Evolutionary conservation across 2,113 vertebrate species (phyloP), one percentile per base, ranked within the genome.

Genomic region (Chrysemys picta): DNA sequence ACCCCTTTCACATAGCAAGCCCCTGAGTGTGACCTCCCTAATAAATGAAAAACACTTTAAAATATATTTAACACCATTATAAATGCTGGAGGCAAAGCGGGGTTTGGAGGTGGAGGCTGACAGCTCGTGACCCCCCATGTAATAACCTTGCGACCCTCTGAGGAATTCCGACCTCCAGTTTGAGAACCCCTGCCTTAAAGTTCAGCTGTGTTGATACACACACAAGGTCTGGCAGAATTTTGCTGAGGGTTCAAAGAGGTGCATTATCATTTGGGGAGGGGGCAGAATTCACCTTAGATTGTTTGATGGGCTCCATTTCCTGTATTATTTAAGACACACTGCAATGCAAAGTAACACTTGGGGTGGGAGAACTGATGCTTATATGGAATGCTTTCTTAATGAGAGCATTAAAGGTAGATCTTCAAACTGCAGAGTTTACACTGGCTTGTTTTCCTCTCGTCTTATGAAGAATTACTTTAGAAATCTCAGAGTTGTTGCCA

Each of bases 241-340:
- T 0, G 24, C 84, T 2, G 16, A 57, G 57, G 38, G 45, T 85
- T 85, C 27, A 5, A 31, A 27, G 0, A 0, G 38, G 57, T 69
- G 45, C 31, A n/a, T 69, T 69, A 69, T 35, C 62, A 69, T 35
- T 69, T 69, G 35, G 31, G 62, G 35, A 69, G 19, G 10, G n/a
- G 19, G 65, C 8, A 38, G n/a, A 72, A 72, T 72, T 72, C 35
- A 38, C 19, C 65, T 21, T 72, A 38, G 65, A 72, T n/a, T 72
- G 31, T 57, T 27, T 65, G 65, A 38, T 72, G 65, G n/a, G 65
- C 35, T 72, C n/a, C 17, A n/a, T 85, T 54, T 21, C 79, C 0
- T 0, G 75, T 12, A 76, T 45, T 89, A 0, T 9, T 72, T 0
- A 0, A 76, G 76, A 75, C 24, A 11, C 85, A 59, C 69, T 50